Conservation (phyloP, 2,888 invertebrate species). For the Melieria crassipennis region DNA sequence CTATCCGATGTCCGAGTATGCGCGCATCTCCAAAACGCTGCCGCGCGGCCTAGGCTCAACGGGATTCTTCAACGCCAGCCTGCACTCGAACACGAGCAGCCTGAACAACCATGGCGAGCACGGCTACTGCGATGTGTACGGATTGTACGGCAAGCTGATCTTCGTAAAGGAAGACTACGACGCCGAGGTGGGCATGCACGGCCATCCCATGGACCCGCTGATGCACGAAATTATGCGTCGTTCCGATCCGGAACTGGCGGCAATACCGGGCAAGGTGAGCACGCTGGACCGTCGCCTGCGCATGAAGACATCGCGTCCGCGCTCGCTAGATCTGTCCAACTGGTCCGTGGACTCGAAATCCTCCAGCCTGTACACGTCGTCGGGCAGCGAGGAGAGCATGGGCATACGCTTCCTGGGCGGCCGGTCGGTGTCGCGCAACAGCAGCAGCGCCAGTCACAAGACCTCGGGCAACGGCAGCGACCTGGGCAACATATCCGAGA, state of each 20-base stretch:
- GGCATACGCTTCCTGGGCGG: constrained; percentile 70
- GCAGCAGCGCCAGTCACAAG: constrained; percentile 78
- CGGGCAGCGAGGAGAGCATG: constrained; percentile 87
- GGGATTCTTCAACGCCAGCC: constrained; percentile 57
- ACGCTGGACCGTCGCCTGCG: constrained; percentile 82
- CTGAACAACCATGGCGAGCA: constrained; percentile 73
- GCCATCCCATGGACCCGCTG: constrained; percentile 67
- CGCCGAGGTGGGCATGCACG: constrained; percentile 80
- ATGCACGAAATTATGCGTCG: constrained; percentile 80
- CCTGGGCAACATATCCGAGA: constrained; percentile 69
- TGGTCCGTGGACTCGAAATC: constrained; percentile 90
- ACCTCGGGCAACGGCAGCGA: constrained; percentile 66
- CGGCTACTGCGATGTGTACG: constrained; percentile 85
- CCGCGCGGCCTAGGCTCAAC: constrained; percentile 73
- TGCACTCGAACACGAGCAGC: constrained; percentile 69
- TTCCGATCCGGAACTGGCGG: constrained; percentile 85
- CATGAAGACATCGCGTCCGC: constrained; percentile 83
- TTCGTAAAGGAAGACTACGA: constrained; percentile 78
- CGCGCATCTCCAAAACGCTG: constrained; percentile 80
- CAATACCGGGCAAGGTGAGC: constrained; percentile 83
- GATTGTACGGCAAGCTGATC: constrained; percentile 88
- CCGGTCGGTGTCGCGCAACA: constrained; percentile 78
- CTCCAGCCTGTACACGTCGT: constrained; percentile 82
- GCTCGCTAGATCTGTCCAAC: constrained; percentile 84
- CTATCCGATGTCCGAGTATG: constrained; percentile 67